Evolutionary conservation across 2,797 vertebrate genomes (phyloP).

Genomic region (Cuniculus paca): DNA sequence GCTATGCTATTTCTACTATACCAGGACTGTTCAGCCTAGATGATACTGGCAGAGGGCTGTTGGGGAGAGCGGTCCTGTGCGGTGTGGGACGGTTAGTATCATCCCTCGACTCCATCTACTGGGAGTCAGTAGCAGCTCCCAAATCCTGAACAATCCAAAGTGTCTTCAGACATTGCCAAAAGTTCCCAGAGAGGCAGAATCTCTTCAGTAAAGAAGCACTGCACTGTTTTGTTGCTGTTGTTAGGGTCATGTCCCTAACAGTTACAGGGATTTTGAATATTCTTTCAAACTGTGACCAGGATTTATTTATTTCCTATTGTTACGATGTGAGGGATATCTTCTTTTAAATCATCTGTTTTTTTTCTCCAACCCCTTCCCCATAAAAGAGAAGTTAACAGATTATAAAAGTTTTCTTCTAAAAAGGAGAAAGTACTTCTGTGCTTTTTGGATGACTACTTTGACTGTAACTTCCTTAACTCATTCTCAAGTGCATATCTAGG

Average conservation of each 20-base stretch:
- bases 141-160: slow-evolving; percentile 13
- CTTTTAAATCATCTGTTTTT: not conserved
- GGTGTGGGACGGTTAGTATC: not conserved
- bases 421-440: not conserved
- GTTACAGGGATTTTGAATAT: not conserved
- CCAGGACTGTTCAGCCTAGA: not conserved
- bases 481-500: slow-evolving; percentile 10
- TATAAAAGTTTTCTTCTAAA: not conserved
- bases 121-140: not conserved
- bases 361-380: not conserved
- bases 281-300: slow-evolving; percentile 17
- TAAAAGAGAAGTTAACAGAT: slow-evolving; percentile 23
- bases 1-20: not conserved
- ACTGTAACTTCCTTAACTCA: slow-evolving; percentile 9
- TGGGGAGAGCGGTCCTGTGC: not conserved
- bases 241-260: not conserved
- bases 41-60: not conserved
- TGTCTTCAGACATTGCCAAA: slow-evolving; percentile 25
- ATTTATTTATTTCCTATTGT: slow-evolving; percentile 59
- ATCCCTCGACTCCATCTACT: not conserved
- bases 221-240: not conserved
- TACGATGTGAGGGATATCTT: not conserved
- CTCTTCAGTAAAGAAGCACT: not conserved
- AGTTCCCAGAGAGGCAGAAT: not conserved
- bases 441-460: not conserved